Base-by-base conservation (phyloP, 2,113 vertebrate species). In the Capreolus pygargus region DNA sequence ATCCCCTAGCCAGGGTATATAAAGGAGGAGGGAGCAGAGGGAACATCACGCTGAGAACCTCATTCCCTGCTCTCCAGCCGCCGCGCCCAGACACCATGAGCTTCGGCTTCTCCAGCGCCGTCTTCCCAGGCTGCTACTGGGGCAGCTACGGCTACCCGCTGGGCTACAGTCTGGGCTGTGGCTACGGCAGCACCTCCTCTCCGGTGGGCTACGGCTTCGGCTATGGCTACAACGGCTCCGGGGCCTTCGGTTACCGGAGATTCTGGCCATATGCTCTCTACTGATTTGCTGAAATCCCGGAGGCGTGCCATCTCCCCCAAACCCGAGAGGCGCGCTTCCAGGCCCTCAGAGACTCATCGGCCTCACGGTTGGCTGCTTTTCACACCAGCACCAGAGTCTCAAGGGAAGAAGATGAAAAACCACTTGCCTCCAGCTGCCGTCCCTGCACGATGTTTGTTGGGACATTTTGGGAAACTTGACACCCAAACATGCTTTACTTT, bases 41-140 rank as follows among this genome's bases (percentile, higher is more conserved):
- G 61, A 87, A 12, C 96, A 97, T 93, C 83, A 82, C 78, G 87
- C 91, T 10, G 13, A 74, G 52, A 94, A 50, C 47, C 16, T 1
- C 93, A 76, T 36, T 92, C 6, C 25, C 28, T 91, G 91, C 61
- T 54, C 5, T 43, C 36, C 52, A 19, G 7, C 21, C 47, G 27
- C 61, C 94, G 47, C 17, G 43, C 74, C 64, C 64, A 21, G 14
- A 23, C 74, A 96, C 5, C 95, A 98, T 97, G 97, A 1, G 1
- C 94, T 94, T 0, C 58, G 25, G 30, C 82, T 98, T 95, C 95
- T 54, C 43, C 0, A 47, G 47, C 0, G 10, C 97, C 19, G 61
- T 70, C 64, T 98, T 97, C 89, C 98, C 98, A 8, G 97, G 98
- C 3, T 98, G 91, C 96, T 97, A 97, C 96, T 97, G 98, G 98